Evolutionary conservation across 2,797 vertebrate species (phyloP).

Genomic region (Enteromius paludinosus): DNA sequence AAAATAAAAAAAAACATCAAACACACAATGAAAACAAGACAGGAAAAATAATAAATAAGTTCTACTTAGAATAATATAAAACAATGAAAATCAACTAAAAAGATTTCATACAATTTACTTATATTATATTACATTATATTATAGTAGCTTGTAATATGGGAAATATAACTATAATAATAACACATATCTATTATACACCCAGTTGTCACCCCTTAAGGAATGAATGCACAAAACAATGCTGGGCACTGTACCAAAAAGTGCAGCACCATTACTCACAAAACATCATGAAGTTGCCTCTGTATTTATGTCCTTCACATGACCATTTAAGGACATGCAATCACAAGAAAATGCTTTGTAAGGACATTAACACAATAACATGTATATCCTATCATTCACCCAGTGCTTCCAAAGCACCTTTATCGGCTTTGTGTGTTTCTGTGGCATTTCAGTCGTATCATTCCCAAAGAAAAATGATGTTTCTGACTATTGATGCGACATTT

Average conservation of each 20-base stretch:
- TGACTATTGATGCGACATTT: constrained; percentile 36
- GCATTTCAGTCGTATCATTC: constrained; percentile 5
- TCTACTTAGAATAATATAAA: no score
- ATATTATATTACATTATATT: background rate
- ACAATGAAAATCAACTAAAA: no score
- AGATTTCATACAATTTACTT: no score
- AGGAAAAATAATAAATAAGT: background rate
- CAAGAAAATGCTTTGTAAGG: background rate
- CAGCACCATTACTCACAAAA: constrained; percentile 14
- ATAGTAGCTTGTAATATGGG: no score
- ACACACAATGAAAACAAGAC: background rate
- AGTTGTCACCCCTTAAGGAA: background rate
- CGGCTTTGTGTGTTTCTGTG: background rate
- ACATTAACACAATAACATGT: background rate
- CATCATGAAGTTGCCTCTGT: background rate
- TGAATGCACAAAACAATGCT: background rate
- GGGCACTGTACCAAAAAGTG: background rate
- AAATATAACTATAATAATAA: background rate
- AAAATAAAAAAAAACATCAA: background rate
- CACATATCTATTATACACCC: background rate
- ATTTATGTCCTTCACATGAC: background rate
- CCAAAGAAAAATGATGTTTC: constrained; percentile 23
- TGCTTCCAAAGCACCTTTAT: background rate
- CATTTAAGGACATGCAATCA: background rate
- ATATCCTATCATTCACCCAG: background rate